phyloP scores from a whole-genome alignment of 1,140 invertebrate genomes.

The Trissolcus basalis region DNA sequence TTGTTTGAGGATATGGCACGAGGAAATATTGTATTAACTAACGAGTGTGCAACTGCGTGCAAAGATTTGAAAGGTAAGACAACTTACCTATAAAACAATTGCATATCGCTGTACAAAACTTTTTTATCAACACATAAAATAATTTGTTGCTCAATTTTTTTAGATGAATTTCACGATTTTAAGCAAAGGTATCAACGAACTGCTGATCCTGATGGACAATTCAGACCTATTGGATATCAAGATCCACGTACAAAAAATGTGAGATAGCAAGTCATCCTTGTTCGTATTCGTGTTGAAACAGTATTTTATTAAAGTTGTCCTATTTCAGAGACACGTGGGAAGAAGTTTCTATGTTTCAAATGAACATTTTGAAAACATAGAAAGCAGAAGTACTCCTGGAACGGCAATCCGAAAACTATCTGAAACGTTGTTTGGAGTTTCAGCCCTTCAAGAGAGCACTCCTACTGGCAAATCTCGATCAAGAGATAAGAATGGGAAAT shows the following conservation, averaged over 20 bases:
- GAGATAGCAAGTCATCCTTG: not conserved
- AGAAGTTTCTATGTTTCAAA: conserved; percentile 10
- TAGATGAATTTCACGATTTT: conserved; percentile 16
- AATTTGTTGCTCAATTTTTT: not conserved
- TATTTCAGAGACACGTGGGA: conserved; percentile 12
- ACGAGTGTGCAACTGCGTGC: conserved; percentile 7
- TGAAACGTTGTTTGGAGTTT: conserved; percentile 14
- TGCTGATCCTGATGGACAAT: conserved; percentile 6
- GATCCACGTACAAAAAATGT: conserved; percentile 19
- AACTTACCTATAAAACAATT: conserved; percentile 2
- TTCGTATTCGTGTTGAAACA: too few species aligned
- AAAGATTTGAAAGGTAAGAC: conserved; percentile 13
- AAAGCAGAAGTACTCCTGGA: conserved; percentile 10
- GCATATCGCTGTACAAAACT: conserved; percentile 4
- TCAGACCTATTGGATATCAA: conserved; percentile 11
- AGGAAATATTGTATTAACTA: conserved; percentile 12
- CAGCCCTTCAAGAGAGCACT: conserved; percentile 15
- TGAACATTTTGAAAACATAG: conserved; percentile 17
- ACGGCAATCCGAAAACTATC: conserved; percentile 11
- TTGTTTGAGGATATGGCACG: conserved; percentile 17
- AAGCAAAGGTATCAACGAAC: conserved; percentile 12
- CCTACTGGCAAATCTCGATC: conserved; percentile 19
- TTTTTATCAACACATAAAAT: not conserved
- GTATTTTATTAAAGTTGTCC: not conserved
- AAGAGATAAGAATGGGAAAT: conserved; percentile 21